Evolutionary conservation across 2,113 vertebrate genomes (phyloP).

Genomic region (Thomomys bottae): DNA sequence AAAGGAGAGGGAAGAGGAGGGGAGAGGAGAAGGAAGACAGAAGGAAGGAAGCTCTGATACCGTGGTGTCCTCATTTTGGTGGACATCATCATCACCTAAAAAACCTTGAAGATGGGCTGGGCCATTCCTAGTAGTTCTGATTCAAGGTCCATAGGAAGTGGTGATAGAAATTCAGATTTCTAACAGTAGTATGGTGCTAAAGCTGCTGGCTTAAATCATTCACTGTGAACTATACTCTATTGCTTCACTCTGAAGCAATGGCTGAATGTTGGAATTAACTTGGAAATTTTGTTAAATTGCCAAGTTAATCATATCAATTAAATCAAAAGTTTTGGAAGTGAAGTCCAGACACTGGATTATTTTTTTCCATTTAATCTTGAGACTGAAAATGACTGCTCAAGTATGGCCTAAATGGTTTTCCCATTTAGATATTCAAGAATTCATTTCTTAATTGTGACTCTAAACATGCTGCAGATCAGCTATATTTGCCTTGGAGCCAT

Average conservation of each 20-base stretch:
- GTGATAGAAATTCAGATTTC: not conserved
- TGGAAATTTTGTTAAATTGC: not conserved
- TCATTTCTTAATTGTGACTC: not conserved
- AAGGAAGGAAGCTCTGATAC: not conserved
- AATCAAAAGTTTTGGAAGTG: not conserved
- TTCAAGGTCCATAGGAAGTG: not conserved
- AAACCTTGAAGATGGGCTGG: not conserved
- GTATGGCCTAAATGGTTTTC: not conserved
- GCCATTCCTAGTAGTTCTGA: not conserved
- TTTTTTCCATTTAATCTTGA: not conserved
- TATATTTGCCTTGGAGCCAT: not conserved
- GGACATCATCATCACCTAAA: not conserved
- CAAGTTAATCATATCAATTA: not conserved
- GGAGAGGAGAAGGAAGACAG: too few relatives aligned
- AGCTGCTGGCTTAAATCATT: not conserved
- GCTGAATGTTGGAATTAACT: not conserved
- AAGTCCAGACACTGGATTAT: not conserved
- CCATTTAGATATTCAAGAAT: not conserved
- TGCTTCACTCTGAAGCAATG: not conserved
- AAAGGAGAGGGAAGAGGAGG: too few relatives aligned
- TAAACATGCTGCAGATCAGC: not conserved
- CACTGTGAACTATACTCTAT: not conserved
- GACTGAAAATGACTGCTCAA: not conserved
- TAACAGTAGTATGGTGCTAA: not conserved
- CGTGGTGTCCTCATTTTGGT: not conserved